Conservation (phyloP, 2,797 vertebrate species). For the Pipistrellus pipistrellus region DNA sequence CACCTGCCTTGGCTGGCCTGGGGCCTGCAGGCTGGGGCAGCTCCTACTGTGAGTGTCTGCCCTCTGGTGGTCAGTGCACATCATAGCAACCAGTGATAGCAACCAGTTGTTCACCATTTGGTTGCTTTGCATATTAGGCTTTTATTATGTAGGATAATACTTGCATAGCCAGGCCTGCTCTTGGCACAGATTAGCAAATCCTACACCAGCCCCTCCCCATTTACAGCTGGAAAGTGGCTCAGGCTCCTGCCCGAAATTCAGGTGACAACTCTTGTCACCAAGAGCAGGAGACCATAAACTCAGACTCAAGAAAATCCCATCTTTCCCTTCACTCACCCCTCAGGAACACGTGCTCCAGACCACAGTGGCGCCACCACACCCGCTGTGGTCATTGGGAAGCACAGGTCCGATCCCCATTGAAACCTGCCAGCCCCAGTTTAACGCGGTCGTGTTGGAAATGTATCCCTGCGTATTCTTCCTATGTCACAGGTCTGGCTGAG, state of each 20-base stretch:
- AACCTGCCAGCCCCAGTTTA: accelerated
- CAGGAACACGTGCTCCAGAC: accelerated
- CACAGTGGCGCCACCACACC: accelerated
- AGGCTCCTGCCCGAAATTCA: not conserved
- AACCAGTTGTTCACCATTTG: too few relatives aligned
- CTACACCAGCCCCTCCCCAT: accelerated
- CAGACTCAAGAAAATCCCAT: accelerated
- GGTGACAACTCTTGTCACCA: too few relatives aligned
- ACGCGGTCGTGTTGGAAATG: accelerated
- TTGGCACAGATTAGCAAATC: accelerated
- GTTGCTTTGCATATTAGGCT: too few relatives aligned
- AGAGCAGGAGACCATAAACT: not conserved
- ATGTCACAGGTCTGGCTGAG: not conserved
- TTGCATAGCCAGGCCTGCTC: not conserved
- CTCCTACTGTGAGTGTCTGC: too few relatives aligned
- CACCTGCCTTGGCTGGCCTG: too few relatives aligned
- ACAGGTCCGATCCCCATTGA: accelerated
- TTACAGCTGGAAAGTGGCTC: not conserved
- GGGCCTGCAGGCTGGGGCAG: too few relatives aligned
- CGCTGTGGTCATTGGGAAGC: accelerated
- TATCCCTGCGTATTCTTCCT: not conserved
- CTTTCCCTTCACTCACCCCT: not conserved
- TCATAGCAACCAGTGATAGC: too few relatives aligned
- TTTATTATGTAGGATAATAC: not conserved
- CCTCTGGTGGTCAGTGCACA: too few relatives aligned